These are phyloP conservation scores for Oeneis ivallda DNA, from an alignment of 2,888 invertebrate species.

Conservation along the genomic window DNA sequence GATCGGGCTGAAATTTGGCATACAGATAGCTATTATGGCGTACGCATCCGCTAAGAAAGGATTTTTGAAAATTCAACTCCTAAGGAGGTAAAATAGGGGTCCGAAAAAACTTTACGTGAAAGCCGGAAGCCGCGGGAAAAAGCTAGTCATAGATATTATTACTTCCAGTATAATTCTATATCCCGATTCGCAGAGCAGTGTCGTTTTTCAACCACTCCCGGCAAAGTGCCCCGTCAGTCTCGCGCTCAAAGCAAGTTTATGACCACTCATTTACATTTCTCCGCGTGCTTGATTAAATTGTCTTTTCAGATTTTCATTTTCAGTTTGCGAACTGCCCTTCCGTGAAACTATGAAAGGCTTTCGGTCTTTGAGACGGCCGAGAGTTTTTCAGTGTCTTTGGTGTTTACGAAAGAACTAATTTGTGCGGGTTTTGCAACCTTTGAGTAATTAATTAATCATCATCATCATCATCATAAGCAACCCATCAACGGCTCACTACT, in stretches of 20 bases:
- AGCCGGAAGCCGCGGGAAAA: too few species aligned
- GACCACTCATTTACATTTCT: constrained; percentile 38
- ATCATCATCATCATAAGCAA: too few species aligned
- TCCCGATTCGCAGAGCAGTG: constrained; percentile 15
- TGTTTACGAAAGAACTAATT: neutral
- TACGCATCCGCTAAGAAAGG: too few species aligned
- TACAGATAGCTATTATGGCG: too few species aligned
- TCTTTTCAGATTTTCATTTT: constrained; percentile 26
- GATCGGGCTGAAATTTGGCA: neutral
- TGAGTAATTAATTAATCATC: too few species aligned
- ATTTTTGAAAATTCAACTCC: too few species aligned
- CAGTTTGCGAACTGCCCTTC: neutral
- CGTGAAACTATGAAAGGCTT: neutral
- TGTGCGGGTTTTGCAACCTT: too few species aligned
- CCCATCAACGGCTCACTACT: too few species aligned
- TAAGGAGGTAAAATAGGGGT: too few species aligned
- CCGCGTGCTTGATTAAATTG: constrained; percentile 32
- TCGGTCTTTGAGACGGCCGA: neutral
- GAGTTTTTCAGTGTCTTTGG: neutral
- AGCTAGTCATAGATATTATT: too few species aligned
- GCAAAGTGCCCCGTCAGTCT: constrained; percentile 12
- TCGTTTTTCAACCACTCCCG: constrained; percentile 30
- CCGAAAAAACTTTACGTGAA: too few species aligned
- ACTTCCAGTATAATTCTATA: constrained; percentile 10
- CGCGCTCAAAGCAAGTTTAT: constrained; percentile 31